A percentile compares a stretch with the other conserved stretches of the same genome.
Evolutionary conservation across 2,888 invertebrate genomes (phyloP).

Genomic region (Athrips mouffetella): DNA sequence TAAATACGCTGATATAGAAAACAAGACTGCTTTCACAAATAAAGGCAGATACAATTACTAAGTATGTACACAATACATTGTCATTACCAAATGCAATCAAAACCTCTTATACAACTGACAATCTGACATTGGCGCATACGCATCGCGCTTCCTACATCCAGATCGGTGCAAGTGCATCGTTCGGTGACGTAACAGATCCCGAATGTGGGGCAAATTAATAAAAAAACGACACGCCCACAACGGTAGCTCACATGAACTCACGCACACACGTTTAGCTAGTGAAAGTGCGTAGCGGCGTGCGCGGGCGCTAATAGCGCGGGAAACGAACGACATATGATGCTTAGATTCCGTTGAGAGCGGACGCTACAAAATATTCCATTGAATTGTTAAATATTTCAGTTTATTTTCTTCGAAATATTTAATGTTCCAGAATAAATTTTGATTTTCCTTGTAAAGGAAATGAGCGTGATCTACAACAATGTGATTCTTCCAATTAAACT

Average conservation of each 20-base stretch:
- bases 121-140: conserved; percentile 40
- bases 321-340: conserved; percentile 38
- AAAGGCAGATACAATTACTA: not conserved
- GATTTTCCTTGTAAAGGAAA: no score
- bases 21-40: not conserved
- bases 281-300: conserved; percentile 51
- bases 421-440: no score
- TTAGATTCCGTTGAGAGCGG: conserved; percentile 33
- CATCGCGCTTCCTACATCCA: conserved; percentile 47
- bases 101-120: conserved; percentile 6
- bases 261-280: conserved; percentile 40
- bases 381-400: not conserved
- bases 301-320: conserved; percentile 32
- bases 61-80: not conserved
- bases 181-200: conserved; percentile 61
- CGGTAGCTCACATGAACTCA: conserved; percentile 32
- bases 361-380: conserved; percentile 25
- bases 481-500: no score
- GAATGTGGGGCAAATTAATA: conserved; percentile 71
- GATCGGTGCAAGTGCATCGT: conserved; percentile 37
- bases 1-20: not conserved
- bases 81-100: not conserved
- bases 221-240: conserved; percentile 53
- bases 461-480: no score
- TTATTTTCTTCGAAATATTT: not conserved